Evolutionary conservation across 2,113 vertebrate genomes (phyloP).

Genomic region (Pachypanchax playfairii): DNA sequence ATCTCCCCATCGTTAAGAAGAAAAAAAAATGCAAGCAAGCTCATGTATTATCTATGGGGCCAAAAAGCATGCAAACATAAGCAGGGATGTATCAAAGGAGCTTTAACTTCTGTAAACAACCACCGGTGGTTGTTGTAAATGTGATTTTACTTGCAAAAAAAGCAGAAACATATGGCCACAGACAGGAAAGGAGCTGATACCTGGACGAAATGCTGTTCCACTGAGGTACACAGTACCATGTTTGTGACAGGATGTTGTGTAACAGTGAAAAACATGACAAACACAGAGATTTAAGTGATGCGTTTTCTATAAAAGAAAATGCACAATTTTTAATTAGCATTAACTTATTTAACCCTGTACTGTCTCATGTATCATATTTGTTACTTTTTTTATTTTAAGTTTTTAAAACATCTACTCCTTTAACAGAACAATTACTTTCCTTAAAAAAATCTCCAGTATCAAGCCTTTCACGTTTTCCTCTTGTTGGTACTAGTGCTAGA

Average conservation of each 20-base stretch:
- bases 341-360: too few species aligned
- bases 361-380: too few species aligned
- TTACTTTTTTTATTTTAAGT: too few species aligned
- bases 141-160: conserved; percentile 89
- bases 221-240: conserved; percentile 74
- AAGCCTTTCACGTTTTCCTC: too few species aligned
- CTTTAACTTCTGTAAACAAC: conserved; percentile 88
- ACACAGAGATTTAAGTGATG: conserved; percentile 72
- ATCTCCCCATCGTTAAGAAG: conserved; percentile 73
- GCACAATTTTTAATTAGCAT: conserved; percentile 40
- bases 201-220: conserved; percentile 78
- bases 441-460: too few species aligned
- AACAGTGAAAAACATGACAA: conserved; percentile 80
- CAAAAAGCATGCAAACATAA: conserved; percentile 85
- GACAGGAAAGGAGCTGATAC: conserved; percentile 85
- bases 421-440: too few species aligned
- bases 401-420: too few species aligned
- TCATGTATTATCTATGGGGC: conserved; percentile 86
- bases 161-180: conserved; percentile 89
- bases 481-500: too few species aligned
- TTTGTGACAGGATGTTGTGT: conserved; percentile 83
- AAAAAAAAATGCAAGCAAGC: conserved; percentile 73
- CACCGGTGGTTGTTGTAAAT: conserved; percentile 82
- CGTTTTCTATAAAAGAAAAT: conserved; percentile 78
- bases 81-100: conserved; percentile 81